Base-by-base conservation (phyloP, 1,140 invertebrate species). In the Cydia splendana region DNA sequence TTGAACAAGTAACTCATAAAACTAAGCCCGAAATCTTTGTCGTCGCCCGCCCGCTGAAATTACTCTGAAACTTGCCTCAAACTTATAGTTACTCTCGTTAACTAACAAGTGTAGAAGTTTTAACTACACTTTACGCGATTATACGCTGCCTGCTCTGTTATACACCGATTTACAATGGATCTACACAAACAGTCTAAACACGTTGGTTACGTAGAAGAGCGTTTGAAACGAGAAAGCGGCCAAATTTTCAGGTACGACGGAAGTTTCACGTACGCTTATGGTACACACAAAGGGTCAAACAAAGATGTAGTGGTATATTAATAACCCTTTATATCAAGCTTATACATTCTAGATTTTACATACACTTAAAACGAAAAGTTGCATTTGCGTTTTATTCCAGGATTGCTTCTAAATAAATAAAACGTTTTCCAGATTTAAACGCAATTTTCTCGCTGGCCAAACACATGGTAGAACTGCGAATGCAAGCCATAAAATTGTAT, bases 11-110 rank as follows among this genome's bases (percentile, higher is more conserved):
- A 78, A 82, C 65, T 80, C 79, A 78, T 84, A 81, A 85, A 85
- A 84, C 81, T 82, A 81, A 84, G 76, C 65, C 67, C 79, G 73
- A 79, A 83, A 84, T 82, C 81, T 84, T 82, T 81, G 81, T 84
- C 81, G 81, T 76, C 48, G 73, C 69, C 57, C 65, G 74, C 53
- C 67, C 78, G 78, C 77, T 78, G 42, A 81, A 82, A 83, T 81
- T 78, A 78, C 80, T 79, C 67, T 30, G 67, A 62, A 85, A 83
- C 82, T 83, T 80, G 62, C 65, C 10, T 48, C 73, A 45, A 78
- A 81, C 78, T 81, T 83, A 78, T 73, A 80, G 76, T 65, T 76
- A 67, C 62, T 75, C 77, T 76, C 76, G 79, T 81, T 81, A 82
- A 80, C 76, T 78, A 80, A 78, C 77, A 78, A 80, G 78, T 76